Evolutionary conservation across 2,888 invertebrate genomes (phyloP).

Genomic region (Mimas tiliae): DNA sequence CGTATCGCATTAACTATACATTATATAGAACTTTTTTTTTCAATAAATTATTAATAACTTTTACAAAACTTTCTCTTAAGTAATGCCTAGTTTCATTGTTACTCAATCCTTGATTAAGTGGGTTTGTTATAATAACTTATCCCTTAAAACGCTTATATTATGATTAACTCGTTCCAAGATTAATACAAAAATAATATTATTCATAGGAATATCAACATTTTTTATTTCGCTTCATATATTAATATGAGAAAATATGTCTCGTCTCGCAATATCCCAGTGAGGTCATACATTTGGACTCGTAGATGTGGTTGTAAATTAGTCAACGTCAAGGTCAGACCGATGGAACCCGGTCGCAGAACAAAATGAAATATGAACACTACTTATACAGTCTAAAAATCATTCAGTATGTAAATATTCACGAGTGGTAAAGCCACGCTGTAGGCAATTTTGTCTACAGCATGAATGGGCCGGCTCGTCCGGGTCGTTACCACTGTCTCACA

Average conservation of each 20-base stretch:
- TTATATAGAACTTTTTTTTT: no score
- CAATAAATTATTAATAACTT: no score
- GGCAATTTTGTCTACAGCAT: no score
- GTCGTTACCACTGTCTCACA: no score
- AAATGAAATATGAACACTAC: slow-evolving; percentile 5
- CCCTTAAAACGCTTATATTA: neutral
- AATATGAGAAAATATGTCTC: neutral
- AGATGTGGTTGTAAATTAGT: slow-evolving; percentile 8
- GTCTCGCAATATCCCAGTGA: neutral
- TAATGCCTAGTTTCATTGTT: no score
- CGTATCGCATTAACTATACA: no score
- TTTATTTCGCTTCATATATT: neutral
- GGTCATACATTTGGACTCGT: neutral
- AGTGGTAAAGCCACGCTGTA: no score
- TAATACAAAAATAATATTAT: neutral
- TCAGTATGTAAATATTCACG: no score
- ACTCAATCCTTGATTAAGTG: no score
- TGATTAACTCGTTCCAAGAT: neutral
- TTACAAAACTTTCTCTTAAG: no score
- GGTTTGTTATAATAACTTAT: neutral
- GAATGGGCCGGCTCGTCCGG: no score
- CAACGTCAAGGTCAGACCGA: slow-evolving; percentile 8
- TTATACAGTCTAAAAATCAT: neutral
- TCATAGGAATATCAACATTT: neutral
- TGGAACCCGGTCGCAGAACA: neutral